A percentile compares a stretch with the other conserved stretches of the same genome.
Evolutionary conservation across 2,888 invertebrate species (phyloP).

Genomic region (Hartigia nigra): DNA sequence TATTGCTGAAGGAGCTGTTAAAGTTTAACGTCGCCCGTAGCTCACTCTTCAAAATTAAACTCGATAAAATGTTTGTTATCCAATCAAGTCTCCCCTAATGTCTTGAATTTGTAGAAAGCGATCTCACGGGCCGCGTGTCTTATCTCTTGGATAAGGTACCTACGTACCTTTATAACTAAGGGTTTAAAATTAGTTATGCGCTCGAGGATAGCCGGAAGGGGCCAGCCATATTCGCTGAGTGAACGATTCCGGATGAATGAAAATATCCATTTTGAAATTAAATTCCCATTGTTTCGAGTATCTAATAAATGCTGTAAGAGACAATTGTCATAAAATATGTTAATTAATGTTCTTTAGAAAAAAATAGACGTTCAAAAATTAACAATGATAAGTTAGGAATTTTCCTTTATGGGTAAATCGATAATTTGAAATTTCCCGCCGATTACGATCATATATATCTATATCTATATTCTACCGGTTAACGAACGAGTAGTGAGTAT

Average conservation of each 20-base stretch:
- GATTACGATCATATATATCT: too few species aligned
- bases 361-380: not conserved
- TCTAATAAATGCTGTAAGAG: not conserved
- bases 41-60: constrained; percentile 61
- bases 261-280: not conserved
- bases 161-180: constrained; percentile 34
- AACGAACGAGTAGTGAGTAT: not conserved
- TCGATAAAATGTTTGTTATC: constrained; percentile 65
- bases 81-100: constrained; percentile 49
- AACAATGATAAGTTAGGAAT: not conserved
- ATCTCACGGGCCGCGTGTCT: constrained; percentile 21
- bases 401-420: not conserved
- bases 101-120: constrained; percentile 44
- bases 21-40: constrained; percentile 58
- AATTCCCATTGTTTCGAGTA: not conserved
- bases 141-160: constrained; percentile 31
- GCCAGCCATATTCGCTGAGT: constrained; percentile 4
- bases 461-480: not conserved
- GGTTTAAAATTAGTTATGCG: constrained; percentile 36
- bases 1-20: constrained; percentile 64
- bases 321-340: not conserved
- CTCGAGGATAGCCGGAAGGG: constrained; percentile 15
- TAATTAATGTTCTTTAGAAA: not conserved
- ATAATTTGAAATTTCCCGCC: not conserved
- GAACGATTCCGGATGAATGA: not conserved